Base-by-base conservation (phyloP, 2,888 invertebrate genomes). In the Leptodirus hochenwartii region DNA sequence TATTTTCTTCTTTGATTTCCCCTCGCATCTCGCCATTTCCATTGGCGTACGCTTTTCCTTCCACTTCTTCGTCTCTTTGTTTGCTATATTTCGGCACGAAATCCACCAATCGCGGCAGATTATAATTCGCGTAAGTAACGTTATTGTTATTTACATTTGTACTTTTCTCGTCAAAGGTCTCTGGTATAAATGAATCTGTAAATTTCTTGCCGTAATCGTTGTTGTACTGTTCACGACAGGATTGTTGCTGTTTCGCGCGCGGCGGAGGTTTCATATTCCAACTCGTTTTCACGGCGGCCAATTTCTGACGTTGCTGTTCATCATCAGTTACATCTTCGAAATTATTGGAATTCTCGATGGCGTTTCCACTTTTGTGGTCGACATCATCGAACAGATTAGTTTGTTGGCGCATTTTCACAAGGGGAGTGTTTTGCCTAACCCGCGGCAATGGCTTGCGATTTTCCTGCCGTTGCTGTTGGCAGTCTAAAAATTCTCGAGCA, bases 51-150 rank as follows among this genome's bases (percentile, higher is more conserved):
- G 6, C 10, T 9, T 24, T 24, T 9, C 10, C 11, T 9, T 24
- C 25, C 8, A 20, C 28, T 45, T 49, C 30, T 49, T 42, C 4
- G 47, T 42, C 33, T 48, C 47, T 55, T 63, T 25, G 53, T 61
- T 35, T 41, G 61, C 62, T 12, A 16, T 44, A 59, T 47, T 75
- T 75, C 6, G 75, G 72, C 14, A 77, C 70, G 48, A 75, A 69
- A 53, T 77, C 74, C 33, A 78, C 75, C 4, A 77, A 54, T 27
- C 77, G 64, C 9, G 76, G 77, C 36, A 76, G 50, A 39, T 60
- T 6, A 20, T 20, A 6, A 11, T 29, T 34, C 22, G 35, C 35
- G 13, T 20, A 6, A 8, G 23, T 17, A 11, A 6, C 22, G 12
- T 34, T 28, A 16, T 37, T 34, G 17, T 38, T 32, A 17, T 30